Evolutionary conservation across 37 sponge, comb jelly and placozoan genomes (phyloP).

Genomic region (Halisarca cf. caerulea): DNA sequence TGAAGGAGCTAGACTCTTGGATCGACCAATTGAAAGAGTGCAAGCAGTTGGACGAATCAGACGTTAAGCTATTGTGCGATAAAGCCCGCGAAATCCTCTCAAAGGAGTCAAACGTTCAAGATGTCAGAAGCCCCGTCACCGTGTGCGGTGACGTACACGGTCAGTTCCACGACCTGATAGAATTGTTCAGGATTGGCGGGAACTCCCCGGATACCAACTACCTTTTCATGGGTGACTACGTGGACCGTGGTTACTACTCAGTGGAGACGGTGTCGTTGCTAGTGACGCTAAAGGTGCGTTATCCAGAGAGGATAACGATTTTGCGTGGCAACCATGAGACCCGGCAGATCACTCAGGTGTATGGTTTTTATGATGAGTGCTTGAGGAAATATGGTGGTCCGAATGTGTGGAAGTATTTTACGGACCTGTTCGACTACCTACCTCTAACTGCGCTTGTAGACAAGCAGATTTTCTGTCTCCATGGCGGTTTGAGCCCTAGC

Average conservation of each 20-base stretch:
- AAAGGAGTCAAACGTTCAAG: slow-evolving; percentile 95
- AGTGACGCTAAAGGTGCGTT: slow-evolving; percentile 90
- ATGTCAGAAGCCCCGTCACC: slow-evolving; percentile 96
- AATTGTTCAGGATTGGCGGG: slow-evolving; percentile 97
- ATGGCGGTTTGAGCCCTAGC: slow-evolving; percentile 97
- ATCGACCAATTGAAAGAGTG: slow-evolving; percentile 87
- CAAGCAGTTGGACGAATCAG: slow-evolving; percentile 90
- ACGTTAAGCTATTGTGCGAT: slow-evolving; percentile 88
- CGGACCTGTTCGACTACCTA: slow-evolving; percentile 97
- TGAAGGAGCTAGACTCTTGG: slow-evolving; percentile 90
- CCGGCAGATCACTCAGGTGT: slow-evolving; percentile 98
- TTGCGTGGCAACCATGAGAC: slow-evolving; percentile 98
- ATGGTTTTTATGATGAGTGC: slow-evolving; percentile 99
- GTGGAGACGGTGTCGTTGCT: slow-evolving; percentile 97
- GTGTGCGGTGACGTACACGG: slow-evolving; percentile 99
- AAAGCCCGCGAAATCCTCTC: slow-evolving; percentile 91
- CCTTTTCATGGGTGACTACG: slow-evolving; percentile 99
- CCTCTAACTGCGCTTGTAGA: slow-evolving; percentile 98
- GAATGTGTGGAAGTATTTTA: slow-evolving; percentile 99
- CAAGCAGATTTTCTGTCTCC: slow-evolving; percentile 96
- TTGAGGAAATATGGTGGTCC: slow-evolving; percentile 97
- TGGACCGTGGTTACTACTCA: slow-evolving; percentile 98
- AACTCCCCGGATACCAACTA: slow-evolving; percentile 96
- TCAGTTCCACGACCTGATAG: slow-evolving; percentile 98
- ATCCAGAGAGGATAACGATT: slow-evolving; percentile 91